Evolutionary conservation across 2,113 vertebrate genomes (phyloP).

Genomic region (Nicator chloris): DNA sequence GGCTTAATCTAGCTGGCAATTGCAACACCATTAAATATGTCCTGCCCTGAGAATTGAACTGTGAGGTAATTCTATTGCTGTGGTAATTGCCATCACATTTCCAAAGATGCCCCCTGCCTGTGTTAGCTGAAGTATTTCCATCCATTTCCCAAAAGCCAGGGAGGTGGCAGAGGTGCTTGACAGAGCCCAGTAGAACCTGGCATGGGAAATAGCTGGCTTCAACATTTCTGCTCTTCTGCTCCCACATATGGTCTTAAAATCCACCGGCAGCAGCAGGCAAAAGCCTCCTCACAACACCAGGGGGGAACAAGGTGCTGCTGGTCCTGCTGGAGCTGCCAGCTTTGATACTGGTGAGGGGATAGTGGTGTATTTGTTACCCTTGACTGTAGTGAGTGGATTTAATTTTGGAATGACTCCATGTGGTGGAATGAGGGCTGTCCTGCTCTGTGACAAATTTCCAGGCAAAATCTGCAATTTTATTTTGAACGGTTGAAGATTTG

Average conservation of each 20-base stretch:
- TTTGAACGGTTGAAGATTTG: not conserved
- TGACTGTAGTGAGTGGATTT: not conserved
- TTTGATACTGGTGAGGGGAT: not conserved
- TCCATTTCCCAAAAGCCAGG: not conserved
- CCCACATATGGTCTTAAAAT: not conserved
- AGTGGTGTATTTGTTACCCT: not conserved
- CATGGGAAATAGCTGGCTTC: not conserved
- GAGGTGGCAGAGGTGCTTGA: not conserved
- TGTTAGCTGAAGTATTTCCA: not conserved
- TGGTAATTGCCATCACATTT: not conserved
- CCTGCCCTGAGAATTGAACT: not conserved
- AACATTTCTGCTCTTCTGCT: not conserved
- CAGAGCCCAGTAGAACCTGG: not conserved
- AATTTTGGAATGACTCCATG: not conserved
- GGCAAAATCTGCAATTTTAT: not conserved
- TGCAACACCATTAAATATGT: not conserved
- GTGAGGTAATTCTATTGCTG: not conserved
- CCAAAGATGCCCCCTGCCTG: not conserved
- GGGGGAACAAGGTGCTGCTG: not conserved
- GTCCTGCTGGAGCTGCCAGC: not conserved
- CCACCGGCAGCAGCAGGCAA: not conserved
- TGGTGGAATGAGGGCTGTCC: not conserved
- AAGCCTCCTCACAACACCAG: fast-evolving
- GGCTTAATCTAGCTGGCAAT: conserved; percentile 7
- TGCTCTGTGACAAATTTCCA: not conserved